Percentiles rank a stretch among this genome's conserved stretches.
Conservation (phyloP, 2,113 vertebrate species). For the Anhinga anhinga region DNA sequence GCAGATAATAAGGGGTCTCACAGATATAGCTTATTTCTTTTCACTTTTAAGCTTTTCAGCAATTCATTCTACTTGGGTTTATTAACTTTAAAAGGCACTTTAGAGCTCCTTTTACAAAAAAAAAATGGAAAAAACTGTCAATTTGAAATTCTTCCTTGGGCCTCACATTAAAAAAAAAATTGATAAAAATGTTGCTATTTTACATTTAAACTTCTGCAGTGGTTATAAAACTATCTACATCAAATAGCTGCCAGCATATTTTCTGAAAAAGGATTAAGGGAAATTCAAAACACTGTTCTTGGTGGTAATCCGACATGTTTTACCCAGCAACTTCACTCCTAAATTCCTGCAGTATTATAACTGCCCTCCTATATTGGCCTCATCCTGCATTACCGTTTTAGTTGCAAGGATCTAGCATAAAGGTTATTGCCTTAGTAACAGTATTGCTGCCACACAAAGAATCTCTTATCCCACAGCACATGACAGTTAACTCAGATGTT, state of each 20-base stretch:
- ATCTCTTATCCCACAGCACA: conserved; percentile 55
- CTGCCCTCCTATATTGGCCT: neutral
- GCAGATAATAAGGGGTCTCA: neutral
- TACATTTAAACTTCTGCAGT: neutral
- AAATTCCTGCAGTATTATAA: neutral
- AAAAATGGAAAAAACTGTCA: neutral
- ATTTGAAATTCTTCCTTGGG: neutral
- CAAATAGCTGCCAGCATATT: neutral
- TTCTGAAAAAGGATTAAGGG: neutral
- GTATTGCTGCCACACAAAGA: conserved; percentile 51
- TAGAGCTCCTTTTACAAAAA: neutral
- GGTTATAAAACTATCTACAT: neutral
- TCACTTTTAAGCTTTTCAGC: neutral
- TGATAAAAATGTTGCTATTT: neutral
- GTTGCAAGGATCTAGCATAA: neutral
- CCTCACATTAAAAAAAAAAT: neutral
- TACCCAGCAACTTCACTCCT: neutral
- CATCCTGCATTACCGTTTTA: neutral
- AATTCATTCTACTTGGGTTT: neutral
- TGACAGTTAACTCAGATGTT: conserved; percentile 67
- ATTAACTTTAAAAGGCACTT: neutral
- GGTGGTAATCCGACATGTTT: neutral
- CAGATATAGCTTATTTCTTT: neutral
- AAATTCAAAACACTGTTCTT: neutral
- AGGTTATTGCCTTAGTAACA: conserved; percentile 31